Evolutionary conservation across 2,797 vertebrate genomes (phyloP).

Genomic region (Orestias chungarensis): DNA sequence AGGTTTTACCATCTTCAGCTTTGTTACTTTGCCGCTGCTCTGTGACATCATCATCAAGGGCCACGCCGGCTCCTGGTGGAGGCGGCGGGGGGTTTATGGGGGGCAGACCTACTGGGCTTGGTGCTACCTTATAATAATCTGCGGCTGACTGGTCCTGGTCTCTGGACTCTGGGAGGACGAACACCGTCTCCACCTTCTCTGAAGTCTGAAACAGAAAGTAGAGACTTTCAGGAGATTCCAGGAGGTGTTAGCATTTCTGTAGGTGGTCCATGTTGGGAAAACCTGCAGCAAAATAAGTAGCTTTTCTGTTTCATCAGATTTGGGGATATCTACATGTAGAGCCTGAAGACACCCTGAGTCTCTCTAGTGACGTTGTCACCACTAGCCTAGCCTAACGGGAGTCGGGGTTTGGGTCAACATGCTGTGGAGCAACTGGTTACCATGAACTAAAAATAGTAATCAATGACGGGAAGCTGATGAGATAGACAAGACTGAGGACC

Average conservation of each 20-base stretch:
- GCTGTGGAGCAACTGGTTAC: no score
- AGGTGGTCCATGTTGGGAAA: no score
- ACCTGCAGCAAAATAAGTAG: no score
- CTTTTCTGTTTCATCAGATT: no score
- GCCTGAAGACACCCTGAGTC: no score
- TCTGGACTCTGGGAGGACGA: slow-evolving; percentile 48
- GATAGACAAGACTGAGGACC: no score
- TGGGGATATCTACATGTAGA: no score
- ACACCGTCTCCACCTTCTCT: slow-evolving; percentile 74
- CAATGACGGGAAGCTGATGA: no score
- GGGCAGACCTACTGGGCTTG: slow-evolving; percentile 38
- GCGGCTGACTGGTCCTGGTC: slow-evolving; percentile 44
- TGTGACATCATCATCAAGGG: slow-evolving; percentile 43
- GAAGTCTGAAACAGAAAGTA: slow-evolving; percentile 77
- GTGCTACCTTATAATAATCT: slow-evolving; percentile 71
- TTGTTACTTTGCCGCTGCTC: slow-evolving; percentile 40
- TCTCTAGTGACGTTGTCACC: no score
- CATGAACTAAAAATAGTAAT: background rate
- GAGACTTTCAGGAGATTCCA: background rate
- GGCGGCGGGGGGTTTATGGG: slow-evolving; percentile 33
- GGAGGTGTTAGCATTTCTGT: background rate
- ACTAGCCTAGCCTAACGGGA: no score
- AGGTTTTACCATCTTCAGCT: slow-evolving; percentile 33
- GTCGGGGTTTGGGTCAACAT: no score
- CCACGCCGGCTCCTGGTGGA: slow-evolving; percentile 25